A percentile compares a stretch with the other conserved stretches of the same genome.
phyloP scores from a whole-genome alignment of 2,113 vertebrate genomes.

The Oreochromis niloticus region DNA sequence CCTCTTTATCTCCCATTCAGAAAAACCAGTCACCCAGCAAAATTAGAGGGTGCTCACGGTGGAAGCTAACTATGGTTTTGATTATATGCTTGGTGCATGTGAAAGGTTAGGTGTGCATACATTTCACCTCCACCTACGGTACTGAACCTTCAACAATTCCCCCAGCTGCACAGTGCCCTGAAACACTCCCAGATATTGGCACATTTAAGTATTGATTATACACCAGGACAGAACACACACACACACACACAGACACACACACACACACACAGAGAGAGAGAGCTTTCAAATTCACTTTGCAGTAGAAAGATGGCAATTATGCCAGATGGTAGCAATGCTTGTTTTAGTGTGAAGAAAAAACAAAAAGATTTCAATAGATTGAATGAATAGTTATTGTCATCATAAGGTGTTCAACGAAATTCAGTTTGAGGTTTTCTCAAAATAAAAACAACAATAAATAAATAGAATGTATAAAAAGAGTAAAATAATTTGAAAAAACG shows the following conservation, averaged over 20 bases:
- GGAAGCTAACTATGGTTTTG: neutral
- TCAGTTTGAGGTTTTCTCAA: neutral
- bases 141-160: neutral
- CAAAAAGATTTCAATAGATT: neutral
- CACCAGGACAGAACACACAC: neutral
- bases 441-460: neutral
- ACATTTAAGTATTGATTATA: neutral
- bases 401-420: accelerated
- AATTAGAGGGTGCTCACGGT: neutral
- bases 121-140: neutral
- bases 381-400: neutral
- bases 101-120: neutral
- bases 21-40: neutral
- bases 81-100: neutral
- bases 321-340: neutral
- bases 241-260: neutral
- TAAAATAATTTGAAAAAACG: too few relatives aligned
- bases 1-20: neutral
- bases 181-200: neutral
- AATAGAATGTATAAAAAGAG: neutral
- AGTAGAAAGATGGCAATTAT: neutral
- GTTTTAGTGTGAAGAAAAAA: neutral
- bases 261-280: too few relatives aligned
- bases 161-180: neutral
- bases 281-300: neutral